phyloP scores from a whole-genome alignment of 2,888 invertebrate genomes.

The Girardia tigrina region DNA sequence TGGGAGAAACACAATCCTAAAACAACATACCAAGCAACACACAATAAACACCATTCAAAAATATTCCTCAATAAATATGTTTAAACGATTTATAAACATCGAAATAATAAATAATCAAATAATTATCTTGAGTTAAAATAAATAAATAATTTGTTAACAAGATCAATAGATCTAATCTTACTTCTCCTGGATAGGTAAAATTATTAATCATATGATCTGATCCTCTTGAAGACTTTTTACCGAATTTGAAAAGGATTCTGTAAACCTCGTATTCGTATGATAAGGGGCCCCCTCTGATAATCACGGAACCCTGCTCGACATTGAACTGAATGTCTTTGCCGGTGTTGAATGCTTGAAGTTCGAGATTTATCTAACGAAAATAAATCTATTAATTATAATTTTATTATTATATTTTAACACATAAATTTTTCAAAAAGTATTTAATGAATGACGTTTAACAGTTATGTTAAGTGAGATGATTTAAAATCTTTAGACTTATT shows the following conservation, averaged over 20 bases:
- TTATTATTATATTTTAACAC: no score
- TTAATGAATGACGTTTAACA: no score
- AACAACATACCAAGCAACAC: no score
- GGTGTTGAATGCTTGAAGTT: not conserved
- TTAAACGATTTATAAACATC: no score
- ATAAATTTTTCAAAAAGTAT: no score
- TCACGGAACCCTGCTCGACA: not conserved
- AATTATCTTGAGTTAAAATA: not conserved
- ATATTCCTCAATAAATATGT: no score
- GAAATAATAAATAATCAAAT: no score
- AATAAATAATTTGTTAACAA: not conserved
- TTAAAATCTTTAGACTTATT: no score
- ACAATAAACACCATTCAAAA: no score
- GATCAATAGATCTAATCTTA: conserved; percentile 52
- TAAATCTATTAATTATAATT: no score
- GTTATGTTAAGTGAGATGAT: no score
- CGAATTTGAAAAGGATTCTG: conserved; percentile 63
- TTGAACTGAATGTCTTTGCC: not conserved
- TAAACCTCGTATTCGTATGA: conserved; percentile 87
- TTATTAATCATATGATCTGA: conserved; percentile 93
- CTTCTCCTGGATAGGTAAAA: conserved; percentile 90
- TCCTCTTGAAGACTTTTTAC: conserved; percentile 58
- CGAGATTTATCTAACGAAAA: not conserved
- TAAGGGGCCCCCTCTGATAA: conserved; percentile 65
- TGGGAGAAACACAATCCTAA: no score